Evolutionary conservation across 2,113 vertebrate genomes (phyloP).

Genomic region (Leuciscus idus): DNA sequence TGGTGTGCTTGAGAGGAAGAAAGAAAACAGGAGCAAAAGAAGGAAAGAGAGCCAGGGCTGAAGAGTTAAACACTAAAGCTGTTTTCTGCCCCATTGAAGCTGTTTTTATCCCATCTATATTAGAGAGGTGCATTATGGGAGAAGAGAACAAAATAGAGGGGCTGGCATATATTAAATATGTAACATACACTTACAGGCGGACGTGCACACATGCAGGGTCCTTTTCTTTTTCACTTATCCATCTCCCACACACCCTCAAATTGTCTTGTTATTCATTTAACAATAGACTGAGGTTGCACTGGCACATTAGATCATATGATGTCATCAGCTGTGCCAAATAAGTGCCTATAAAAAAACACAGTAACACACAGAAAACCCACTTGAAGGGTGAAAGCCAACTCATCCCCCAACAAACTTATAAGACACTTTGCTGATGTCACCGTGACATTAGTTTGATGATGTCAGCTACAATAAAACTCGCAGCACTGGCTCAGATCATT

Average conservation of each 20-base stretch:
- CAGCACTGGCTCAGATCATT: background rate
- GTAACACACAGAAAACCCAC: background rate
- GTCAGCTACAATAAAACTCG: background rate
- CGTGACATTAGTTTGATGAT: background rate
- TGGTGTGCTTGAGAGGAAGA: background rate
- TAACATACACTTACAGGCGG: slow-evolving; percentile 34
- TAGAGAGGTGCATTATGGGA: slow-evolving; percentile 50
- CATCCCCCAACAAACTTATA: background rate
- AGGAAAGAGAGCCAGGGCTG: slow-evolving; percentile 13
- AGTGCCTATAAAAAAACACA: slow-evolving; percentile 7
- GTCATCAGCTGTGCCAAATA: slow-evolving; percentile 7
- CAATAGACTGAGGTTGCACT: slow-evolving; percentile 39
- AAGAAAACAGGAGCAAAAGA: background rate
- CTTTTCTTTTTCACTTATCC: slow-evolving; percentile 7
- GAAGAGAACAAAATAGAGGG: slow-evolving; percentile 34
- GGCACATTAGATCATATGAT: slow-evolving; percentile 19
- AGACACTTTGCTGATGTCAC: slow-evolving; percentile 25
- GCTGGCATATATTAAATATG: slow-evolving; percentile 52
- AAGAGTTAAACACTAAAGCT: slow-evolving; percentile 60
- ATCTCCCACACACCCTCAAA: slow-evolving; percentile 14
- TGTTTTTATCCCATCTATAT: slow-evolving; percentile 51
- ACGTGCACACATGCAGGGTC: slow-evolving; percentile 17
- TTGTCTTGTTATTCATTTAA: slow-evolving; percentile 34
- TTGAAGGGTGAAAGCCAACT: slow-evolving; percentile 1
- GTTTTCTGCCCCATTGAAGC: slow-evolving; percentile 54